Percentiles rank a stretch among this genome's conserved stretches.
phyloP scores from a whole-genome alignment of 2,797 vertebrate species.

The Gallinago solitaria region DNA sequence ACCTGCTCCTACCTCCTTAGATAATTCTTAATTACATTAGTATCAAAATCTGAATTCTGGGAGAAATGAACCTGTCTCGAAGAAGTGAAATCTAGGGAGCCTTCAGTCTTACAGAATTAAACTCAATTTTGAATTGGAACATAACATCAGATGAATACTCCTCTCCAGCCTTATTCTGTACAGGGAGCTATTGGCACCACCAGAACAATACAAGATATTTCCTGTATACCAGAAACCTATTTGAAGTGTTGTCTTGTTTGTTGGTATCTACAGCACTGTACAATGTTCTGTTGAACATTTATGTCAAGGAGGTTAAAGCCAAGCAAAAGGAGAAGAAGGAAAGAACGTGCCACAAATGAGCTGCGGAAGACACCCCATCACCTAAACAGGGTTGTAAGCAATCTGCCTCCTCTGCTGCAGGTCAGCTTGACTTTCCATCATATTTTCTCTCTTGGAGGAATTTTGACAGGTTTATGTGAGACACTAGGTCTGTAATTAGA shows the following conservation, averaged over 20 bases:
- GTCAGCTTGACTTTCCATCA: slow-evolving; percentile 60
- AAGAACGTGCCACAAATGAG: fast-evolving
- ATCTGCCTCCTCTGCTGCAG: neutral
- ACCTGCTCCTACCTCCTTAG: neutral
- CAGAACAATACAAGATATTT: neutral
- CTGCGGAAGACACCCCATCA: neutral
- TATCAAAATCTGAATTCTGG: neutral
- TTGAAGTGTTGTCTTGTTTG: neutral
- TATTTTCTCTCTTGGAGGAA: slow-evolving; percentile 53
- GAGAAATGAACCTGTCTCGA: neutral
- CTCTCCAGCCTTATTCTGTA: neutral
- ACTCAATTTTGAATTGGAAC: neutral
- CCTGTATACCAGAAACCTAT: neutral
- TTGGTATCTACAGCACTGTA: neutral
- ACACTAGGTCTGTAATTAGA: slow-evolving; percentile 75
- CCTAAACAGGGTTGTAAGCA: neutral
- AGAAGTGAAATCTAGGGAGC: neutral
- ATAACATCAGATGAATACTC: neutral
- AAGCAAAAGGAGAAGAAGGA: neutral
- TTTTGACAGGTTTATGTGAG: slow-evolving; percentile 70
- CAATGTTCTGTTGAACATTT: neutral
- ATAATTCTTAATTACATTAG: neutral
- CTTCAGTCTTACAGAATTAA: neutral
- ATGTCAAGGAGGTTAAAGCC: neutral
- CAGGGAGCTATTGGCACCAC: neutral